Evolutionary conservation across 1,140 invertebrate genomes (phyloP), one percentile per base, ranked within the genome.

Genomic region (Sitophilus oryzae): DNA sequence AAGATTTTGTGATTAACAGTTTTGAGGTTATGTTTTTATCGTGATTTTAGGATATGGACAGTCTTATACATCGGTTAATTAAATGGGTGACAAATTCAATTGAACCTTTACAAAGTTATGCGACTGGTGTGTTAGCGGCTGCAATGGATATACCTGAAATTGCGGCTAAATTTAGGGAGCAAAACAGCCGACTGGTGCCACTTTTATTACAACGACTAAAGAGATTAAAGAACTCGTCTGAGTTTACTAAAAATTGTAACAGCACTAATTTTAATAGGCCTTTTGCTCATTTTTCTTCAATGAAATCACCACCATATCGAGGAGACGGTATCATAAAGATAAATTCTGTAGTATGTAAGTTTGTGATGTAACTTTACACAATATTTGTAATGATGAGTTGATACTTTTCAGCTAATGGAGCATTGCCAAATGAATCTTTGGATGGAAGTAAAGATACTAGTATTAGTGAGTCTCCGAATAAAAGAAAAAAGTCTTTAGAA

Each of bases 121-220:
- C 94, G 0, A 94, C 90, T 0, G 95, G 94, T 1, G 75, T 98
- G 1, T 71, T 98, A 16, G 93, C 91, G 0, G 88, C 91, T n/a
- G 93, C 93, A 1, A 96, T 97, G 93, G 93, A 98, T 70, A 85
- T 96, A 1, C 88, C 90, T 64, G 95, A 97, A 63, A 91, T 96
- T 41, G 93, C 93, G 5, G 83, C 85, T 2, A 86, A 85, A 66
- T 95, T 88, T 68, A 84, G 92, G 59, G 94, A 97, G 57, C 80
- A 89, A 62, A 97, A 96, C 70, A 80, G 82, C 37, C 82, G 83
- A 60, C 74, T 97, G 60, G 90, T 96, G 19, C 91, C 92, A 1
- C 70, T 93, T 14, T 88, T 94, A 84, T 72, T 96, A 41, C 81
- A 87, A 68, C 79, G 92, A 55, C 74, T 96, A 49, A 85, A 89